A percentile compares a stretch with the other conserved stretches of the same genome.
Evolutionary conservation across 2,888 invertebrate species (phyloP).

Genomic region (Gerosis bhagava): DNA sequence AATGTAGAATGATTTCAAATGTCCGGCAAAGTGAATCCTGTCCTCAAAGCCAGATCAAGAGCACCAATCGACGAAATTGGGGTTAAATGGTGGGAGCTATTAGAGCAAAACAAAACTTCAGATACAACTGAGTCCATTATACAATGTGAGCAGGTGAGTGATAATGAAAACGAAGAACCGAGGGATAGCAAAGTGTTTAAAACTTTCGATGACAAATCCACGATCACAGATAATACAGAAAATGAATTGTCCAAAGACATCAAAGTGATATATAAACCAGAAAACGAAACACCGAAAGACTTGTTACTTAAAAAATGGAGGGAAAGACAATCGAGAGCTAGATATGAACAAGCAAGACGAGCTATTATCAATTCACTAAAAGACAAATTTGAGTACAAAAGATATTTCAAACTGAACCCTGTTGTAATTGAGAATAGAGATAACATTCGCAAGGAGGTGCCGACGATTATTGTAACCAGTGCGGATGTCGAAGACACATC

Average conservation of each 20-base stretch:
- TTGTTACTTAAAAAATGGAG: constrained; percentile 67
- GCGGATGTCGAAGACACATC: constrained; percentile 72
- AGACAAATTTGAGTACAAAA: constrained; percentile 55
- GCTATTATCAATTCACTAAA: constrained; percentile 72
- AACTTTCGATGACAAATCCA: constrained; percentile 45
- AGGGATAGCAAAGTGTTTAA: constrained; percentile 20
- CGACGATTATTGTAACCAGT: constrained; percentile 59
- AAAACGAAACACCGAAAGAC: constrained; percentile 48
- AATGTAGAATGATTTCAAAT: no score
- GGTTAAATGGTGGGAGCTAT: constrained; percentile 59
- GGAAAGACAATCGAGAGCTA: constrained; percentile 58
- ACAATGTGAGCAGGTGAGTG: neutral
- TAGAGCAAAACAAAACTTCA: constrained; percentile 38
- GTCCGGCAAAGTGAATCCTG: constrained; percentile 44
- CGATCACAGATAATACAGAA: constrained; percentile 40
- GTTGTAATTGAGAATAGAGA: constrained; percentile 46
- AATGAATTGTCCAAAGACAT: constrained; percentile 25
- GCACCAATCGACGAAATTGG: constrained; percentile 58
- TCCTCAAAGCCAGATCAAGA: constrained; percentile 61
- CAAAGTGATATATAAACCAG: constrained; percentile 37
- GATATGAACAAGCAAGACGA: constrained; percentile 62
- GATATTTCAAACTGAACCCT: constrained; percentile 45
- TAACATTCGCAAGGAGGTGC: constrained; percentile 49
- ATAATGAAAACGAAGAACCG: constrained; percentile 3
- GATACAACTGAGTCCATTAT: neutral